A percentile compares a stretch with the other conserved stretches of the same genome.
phyloP scores from a whole-genome alignment of 2,888 invertebrate genomes.

The Heterodera filipjevi region DNA sequence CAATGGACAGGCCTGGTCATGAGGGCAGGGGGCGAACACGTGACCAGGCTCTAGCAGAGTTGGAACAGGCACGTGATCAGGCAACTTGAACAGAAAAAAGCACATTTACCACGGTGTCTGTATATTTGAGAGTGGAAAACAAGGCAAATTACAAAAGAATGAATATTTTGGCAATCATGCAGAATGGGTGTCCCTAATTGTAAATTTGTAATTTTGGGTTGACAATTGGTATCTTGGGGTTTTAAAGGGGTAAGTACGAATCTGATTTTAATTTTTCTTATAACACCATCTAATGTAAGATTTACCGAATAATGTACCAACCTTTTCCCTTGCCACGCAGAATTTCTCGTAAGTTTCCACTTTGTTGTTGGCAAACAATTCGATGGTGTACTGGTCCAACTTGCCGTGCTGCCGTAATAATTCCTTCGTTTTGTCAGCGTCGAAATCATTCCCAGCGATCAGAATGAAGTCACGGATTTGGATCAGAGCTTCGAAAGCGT shows the following conservation, averaged over 20 bases:
- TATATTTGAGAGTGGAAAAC: too few species aligned
- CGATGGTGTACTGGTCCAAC: conserved; percentile 38
- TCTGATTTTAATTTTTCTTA: too few species aligned
- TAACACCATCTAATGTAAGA: too few species aligned
- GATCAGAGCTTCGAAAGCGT: conserved; percentile 75
- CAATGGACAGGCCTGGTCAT: conserved; percentile 80
- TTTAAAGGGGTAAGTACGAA: too few species aligned
- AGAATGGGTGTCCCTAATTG: too few species aligned
- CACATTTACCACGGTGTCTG: background rate
- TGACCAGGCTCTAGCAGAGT: conserved; percentile 56
- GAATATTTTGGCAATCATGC: too few species aligned
- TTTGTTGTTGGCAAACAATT: conserved; percentile 45
- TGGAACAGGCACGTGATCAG: conserved; percentile 47
- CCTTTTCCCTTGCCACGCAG: conserved; percentile 50
- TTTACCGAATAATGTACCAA: too few species aligned
- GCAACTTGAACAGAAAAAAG: conserved; percentile 32
- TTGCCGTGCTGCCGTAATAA: conserved; percentile 33
- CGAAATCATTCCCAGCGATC: conserved; percentile 66
- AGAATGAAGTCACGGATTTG: conserved; percentile 84
- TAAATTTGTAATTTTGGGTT: too few species aligned
- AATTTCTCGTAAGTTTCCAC: conserved; percentile 54
- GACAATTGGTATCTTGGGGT: too few species aligned
- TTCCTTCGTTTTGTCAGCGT: conserved; percentile 37
- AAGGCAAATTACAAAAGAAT: too few species aligned
- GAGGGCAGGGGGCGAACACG: conserved; percentile 76